Evolutionary conservation across 2,797 vertebrate species (phyloP), one percentile per base, ranked within the genome.

Genomic region (Melanotaenia pygmaea): DNA sequence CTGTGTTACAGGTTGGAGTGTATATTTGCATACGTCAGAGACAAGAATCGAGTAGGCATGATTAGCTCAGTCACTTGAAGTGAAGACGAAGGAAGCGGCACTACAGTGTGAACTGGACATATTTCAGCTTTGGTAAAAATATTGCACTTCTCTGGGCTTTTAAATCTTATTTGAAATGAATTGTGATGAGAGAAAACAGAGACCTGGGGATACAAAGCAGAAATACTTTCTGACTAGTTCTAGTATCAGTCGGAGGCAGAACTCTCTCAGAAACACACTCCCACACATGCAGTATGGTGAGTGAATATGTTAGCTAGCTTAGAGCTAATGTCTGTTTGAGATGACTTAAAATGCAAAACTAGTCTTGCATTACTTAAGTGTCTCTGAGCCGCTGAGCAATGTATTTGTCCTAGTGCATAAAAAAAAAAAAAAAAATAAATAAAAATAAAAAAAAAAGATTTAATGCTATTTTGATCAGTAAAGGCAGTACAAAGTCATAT

Each of bases 111-210:
- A 66, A 38, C 35, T 56, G 54, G 59, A 59, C 43, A 59, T 16
- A 38, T 50, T 67, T 56, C 28, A 56, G 47, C 50, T 47, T 58
- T n/a, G 32, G 70, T 18, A 34, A 54, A 47, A 59, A 38, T 43
- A 38, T 10, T 64, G 37, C 24, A 5, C 32, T 61, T 58, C 5
- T 54, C 68, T 54, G 12, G 34, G 30, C 32, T 68, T 64, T 6
- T 59, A 32, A 74, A 59, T 57, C 56, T 47, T 34, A 10, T 50
- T 57, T 70, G 34, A 70, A 79, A 73, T n/a, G 18, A 69, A 56
- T 30, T 38, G 34, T 13, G n/a, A 61, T 51, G 24, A 20, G 43
- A 54, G 11, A 18, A n/a, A 70, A 47, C 20, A 13, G 16, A 40
- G 6, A 57, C 32, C 30, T 26, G 26, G 30, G 51, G 8, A 3